Percentiles rank a stretch among this genome's conserved stretches.
phyloP scores from a whole-genome alignment of 2,797 vertebrate genomes.

The Acanthurus tractus region DNA sequence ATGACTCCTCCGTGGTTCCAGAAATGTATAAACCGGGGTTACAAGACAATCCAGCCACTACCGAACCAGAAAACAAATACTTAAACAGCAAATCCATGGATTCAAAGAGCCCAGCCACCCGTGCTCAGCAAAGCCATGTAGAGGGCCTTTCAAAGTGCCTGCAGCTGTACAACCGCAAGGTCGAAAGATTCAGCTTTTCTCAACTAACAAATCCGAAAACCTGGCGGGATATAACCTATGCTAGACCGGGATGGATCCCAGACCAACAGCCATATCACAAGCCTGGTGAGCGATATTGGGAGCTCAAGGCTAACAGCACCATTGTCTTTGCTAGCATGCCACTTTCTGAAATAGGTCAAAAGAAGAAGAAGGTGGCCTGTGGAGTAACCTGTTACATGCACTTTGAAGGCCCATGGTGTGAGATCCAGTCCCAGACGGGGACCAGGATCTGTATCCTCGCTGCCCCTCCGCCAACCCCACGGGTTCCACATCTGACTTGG shows the following conservation, averaged over 20 bases:
- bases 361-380: neutral
- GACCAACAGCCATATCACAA: neutral
- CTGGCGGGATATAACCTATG: neutral
- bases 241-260: slow-evolving; percentile 3
- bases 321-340: neutral
- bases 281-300: neutral
- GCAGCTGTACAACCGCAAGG: neutral
- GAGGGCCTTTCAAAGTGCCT: neutral
- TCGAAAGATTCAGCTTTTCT: neutral
- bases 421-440: neutral
- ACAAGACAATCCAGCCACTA: neutral
- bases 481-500: neutral
- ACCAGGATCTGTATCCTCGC: slow-evolving; percentile 3
- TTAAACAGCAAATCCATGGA: neutral
- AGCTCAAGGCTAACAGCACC: slow-evolving; percentile 11
- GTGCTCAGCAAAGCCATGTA: neutral
- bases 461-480: neutral
- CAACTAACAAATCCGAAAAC: neutral
- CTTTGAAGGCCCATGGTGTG: slow-evolving; percentile 10
- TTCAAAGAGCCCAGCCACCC: neutral
- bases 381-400: slow-evolving; percentile 15
- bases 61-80: neutral
- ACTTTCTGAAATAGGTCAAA: neutral
- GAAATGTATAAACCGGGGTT: neutral
- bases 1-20: neutral